Conservation (phyloP, 2,888 invertebrate species). For the Branchinecta sandiegonensis region DNA sequence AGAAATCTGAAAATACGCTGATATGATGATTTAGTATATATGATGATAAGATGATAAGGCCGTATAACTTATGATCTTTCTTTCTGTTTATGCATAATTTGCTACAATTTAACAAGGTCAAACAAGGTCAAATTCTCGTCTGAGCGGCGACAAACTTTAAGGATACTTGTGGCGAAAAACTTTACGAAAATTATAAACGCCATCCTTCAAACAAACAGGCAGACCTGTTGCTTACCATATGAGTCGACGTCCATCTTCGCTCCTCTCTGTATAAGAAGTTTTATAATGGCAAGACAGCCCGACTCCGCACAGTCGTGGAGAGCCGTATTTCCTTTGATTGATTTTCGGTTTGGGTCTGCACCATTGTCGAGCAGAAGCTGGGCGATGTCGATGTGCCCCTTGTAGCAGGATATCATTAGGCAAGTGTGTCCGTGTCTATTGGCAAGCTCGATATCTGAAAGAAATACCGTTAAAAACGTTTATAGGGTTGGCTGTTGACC, state of each 20-base stretch:
- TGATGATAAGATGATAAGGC: too few relatives aligned
- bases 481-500: too few relatives aligned
- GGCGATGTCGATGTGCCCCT: slow-evolving; percentile 80
- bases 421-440: slow-evolving; percentile 93
- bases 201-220: too few relatives aligned
- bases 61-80: too few relatives aligned
- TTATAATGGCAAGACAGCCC: slow-evolving; percentile 79
- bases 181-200: too few relatives aligned
- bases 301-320: slow-evolving; percentile 94
- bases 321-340: slow-evolving; percentile 88
- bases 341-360: slow-evolving; percentile 83
- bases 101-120: too few relatives aligned
- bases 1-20: too few relatives aligned
- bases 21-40: too few relatives aligned
- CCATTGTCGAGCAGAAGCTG: slow-evolving; percentile 69
- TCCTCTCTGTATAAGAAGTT: slow-evolving; percentile 68
- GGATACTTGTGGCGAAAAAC: too few relatives aligned
- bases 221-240: slow-evolving; percentile 46
- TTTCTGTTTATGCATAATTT: too few relatives aligned
- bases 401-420: slow-evolving; percentile 95
- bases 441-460: slow-evolving; percentile 79
- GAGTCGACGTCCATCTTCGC: slow-evolving; percentile 88
- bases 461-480: slow-evolving; percentile 16
- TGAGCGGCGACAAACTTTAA: too few relatives aligned
- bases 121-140: too few relatives aligned